Conservation (phyloP, 2,797 vertebrate species). For the Sciaenops ocellatus region DNA sequence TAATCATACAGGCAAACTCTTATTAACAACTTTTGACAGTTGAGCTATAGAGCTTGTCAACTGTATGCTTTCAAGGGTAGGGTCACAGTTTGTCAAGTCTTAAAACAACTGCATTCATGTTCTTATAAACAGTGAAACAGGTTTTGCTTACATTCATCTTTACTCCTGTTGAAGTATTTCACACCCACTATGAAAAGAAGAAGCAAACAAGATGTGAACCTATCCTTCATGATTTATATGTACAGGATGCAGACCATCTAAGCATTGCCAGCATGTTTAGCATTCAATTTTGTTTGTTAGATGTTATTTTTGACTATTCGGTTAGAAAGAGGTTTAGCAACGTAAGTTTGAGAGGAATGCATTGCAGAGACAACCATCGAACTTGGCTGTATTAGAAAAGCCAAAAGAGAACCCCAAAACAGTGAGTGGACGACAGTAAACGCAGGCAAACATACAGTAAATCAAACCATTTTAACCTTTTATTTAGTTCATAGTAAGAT, state of each 20-base stretch:
- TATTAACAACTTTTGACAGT: too few relatives aligned
- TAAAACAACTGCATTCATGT: too few relatives aligned
- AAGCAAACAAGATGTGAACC: too few relatives aligned
- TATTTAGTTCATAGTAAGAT: conserved; percentile 26
- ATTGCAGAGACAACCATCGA: neutral
- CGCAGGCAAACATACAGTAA: neutral
- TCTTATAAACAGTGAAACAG: too few relatives aligned
- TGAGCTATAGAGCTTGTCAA: too few relatives aligned
- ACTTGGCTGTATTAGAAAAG: neutral
- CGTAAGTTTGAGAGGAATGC: neutral
- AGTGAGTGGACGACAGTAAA: neutral
- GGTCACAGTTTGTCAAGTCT: too few relatives aligned
- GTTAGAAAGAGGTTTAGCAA: neutral
- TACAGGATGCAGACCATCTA: too few relatives aligned
- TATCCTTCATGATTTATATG: too few relatives aligned
- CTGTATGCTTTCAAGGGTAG: too few relatives aligned
- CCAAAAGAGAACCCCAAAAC: neutral
- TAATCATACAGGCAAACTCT: neutral
- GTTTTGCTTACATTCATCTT: too few relatives aligned
- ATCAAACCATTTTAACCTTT: conserved; percentile 14
- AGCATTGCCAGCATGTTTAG: neutral
- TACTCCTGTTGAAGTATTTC: too few relatives aligned
- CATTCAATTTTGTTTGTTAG: neutral
- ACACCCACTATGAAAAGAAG: too few relatives aligned
- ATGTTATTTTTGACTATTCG: neutral